Evolutionary conservation across 1,140 invertebrate genomes (phyloP).

Genomic region (Pseudachorutes palmiensis): DNA sequence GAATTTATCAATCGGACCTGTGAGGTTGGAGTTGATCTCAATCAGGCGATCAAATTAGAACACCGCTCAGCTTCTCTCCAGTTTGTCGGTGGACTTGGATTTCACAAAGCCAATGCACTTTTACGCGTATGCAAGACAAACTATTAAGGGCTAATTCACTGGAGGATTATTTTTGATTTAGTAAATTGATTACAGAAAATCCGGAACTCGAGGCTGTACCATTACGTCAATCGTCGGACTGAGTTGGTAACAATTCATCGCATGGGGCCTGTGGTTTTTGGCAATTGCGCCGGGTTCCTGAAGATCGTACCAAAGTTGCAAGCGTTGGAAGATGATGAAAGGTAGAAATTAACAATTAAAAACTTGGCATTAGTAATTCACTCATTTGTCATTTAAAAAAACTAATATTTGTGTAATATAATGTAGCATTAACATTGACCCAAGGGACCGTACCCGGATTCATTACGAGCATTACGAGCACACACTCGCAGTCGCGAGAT

Average conservation of each 20-base stretch:
- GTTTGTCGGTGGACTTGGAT: constrained; percentile 94
- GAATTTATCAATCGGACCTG: constrained; percentile 91
- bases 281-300: constrained; percentile 98
- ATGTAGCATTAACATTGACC: background rate
- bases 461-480: constrained; percentile 99
- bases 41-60: constrained; percentile 75
- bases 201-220: too few species aligned
- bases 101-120: constrained; percentile 82
- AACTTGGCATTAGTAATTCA: too few species aligned
- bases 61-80: constrained; percentile 84
- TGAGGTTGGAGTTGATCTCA: constrained; percentile 97
- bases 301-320: too few species aligned
- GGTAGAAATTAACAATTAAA: too few species aligned
- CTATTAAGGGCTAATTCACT: background rate
- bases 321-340: too few species aligned
- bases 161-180: background rate
- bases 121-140: constrained; percentile 58
- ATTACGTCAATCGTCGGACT: too few species aligned
- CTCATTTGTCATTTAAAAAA: too few species aligned
- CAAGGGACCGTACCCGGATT: constrained; percentile 86
- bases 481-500: constrained; percentile 99
- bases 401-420: background rate
- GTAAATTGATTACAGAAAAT: too few species aligned
- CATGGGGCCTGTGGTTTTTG: constrained; percentile 97
- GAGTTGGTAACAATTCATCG: constrained; percentile 70